Conservation (phyloP, 2,888 invertebrate genomes). For the Lepidocyrtoides sp. region DNA sequence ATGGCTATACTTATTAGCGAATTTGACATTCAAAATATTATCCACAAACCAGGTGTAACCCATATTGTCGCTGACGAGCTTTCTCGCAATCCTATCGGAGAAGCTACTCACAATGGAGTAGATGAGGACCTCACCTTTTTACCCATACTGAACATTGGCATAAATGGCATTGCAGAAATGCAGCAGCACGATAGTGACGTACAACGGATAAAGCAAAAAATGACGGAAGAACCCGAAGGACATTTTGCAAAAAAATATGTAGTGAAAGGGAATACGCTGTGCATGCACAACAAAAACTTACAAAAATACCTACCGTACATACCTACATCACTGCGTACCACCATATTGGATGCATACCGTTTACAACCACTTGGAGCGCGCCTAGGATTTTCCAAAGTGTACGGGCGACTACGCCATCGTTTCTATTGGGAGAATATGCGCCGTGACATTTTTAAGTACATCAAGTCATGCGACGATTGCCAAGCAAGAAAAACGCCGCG, state of each 20-base stretch:
- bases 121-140: not conserved
- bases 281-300: not conserved
- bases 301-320: not conserved
- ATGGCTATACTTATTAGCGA: not conserved
- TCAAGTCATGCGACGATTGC: not conserved
- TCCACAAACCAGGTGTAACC: not conserved
- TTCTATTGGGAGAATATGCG: not conserved
- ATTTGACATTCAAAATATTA: not conserved
- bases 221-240: not conserved
- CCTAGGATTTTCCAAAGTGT: not conserved
- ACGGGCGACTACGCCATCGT: not conserved
- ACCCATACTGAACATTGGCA: not conserved
- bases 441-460: not conserved
- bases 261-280: not conserved
- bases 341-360: not conserved
- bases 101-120: not conserved
- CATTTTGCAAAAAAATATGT: not conserved
- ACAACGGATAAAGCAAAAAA: not conserved
- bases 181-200: not conserved
- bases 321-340: not conserved
- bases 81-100: not conserved
- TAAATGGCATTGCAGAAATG: not conserved
- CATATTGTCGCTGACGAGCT: not conserved
- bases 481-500: not conserved
- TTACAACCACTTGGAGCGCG: not conserved